Conservation (phyloP, 2,888 invertebrate genomes). For the Caenorhabditis sp. region DNA sequence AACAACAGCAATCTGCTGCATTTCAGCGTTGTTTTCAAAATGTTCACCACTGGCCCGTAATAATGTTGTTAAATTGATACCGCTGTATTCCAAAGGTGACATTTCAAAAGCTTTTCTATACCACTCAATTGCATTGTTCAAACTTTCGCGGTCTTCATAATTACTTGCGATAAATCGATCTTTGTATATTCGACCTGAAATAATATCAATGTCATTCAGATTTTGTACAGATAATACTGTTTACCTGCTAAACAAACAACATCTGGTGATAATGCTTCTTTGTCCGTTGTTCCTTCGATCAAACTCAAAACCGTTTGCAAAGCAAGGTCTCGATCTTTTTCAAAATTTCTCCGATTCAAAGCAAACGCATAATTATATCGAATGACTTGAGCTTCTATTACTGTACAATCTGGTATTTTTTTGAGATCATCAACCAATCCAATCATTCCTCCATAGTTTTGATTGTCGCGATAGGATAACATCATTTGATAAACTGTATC, state of each 20-base stretch:
- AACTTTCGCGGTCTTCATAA: conserved; percentile 85
- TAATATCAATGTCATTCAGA: too few relatives aligned
- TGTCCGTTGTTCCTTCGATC: conserved; percentile 77
- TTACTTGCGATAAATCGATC: conserved; percentile 92
- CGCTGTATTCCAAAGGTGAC: conserved; percentile 98
- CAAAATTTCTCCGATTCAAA: conserved; percentile 77
- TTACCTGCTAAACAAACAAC: conserved; percentile 95
- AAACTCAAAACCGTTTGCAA: conserved; percentile 85
- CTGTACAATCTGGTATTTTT: conserved; percentile 85
- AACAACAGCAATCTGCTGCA: conserved; percentile 80
- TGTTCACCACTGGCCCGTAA: conserved; percentile 95
- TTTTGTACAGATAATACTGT: too few relatives aligned
- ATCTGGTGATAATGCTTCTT: conserved; percentile 79
- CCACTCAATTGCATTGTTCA: conserved; percentile 93
- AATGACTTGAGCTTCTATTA: conserved; percentile 87
- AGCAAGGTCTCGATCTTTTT: conserved; percentile 93
- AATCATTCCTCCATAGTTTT: conserved; percentile 85
- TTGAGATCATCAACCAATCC: conserved; percentile 91
- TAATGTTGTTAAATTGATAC: conserved; percentile 95
- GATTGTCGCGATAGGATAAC: conserved; percentile 68
- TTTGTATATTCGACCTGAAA: conserved; percentile 87
- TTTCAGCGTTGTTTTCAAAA: conserved; percentile 77
- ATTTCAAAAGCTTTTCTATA: conserved; percentile 83
- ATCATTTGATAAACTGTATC: conserved; percentile 81
- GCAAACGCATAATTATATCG: conserved; percentile 95